phyloP scores from a whole-genome alignment of 1,140 invertebrate species.

The Temnothorax nylanderi region DNA sequence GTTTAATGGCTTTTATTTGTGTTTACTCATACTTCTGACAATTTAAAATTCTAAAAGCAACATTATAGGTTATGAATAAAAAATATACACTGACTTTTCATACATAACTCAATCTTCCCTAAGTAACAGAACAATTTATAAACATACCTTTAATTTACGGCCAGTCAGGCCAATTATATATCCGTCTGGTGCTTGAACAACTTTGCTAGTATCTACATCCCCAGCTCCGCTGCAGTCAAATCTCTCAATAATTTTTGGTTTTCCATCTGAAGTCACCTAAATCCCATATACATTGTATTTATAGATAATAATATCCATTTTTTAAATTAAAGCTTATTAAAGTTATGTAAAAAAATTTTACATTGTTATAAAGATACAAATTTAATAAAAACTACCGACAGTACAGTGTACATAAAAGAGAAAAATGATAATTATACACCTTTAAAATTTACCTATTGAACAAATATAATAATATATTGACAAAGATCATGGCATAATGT shows the following conservation, averaged over 20 bases:
- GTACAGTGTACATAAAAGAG: conserved; percentile 4
- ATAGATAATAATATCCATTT: background rate
- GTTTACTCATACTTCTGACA: background rate
- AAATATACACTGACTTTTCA: background rate
- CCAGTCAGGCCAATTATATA: conserved; percentile 95
- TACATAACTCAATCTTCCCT: background rate
- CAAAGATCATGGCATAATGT: background rate
- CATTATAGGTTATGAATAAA: background rate
- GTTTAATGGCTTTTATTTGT: background rate
- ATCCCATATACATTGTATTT: conserved; percentile 9
- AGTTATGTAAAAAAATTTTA: background rate
- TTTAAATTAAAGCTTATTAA: background rate
- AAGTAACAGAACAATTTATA: background rate
- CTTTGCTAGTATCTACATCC: conserved; percentile 95
- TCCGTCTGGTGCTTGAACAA: conserved; percentile 92
- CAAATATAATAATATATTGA: background rate
- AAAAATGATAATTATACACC: background rate
- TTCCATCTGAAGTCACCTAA: conserved; percentile 94
- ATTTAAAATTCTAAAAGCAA: background rate
- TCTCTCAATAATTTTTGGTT: conserved; percentile 97
- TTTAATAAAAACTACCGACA: background rate
- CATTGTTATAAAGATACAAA: conserved; percentile 1
- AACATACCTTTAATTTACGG: conserved; percentile 93
- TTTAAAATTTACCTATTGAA: background rate
- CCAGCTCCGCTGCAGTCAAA: conserved; percentile 98